Evolutionary conservation across 2,113 vertebrate genomes (phyloP).

Genomic region (Cacatua alba): DNA sequence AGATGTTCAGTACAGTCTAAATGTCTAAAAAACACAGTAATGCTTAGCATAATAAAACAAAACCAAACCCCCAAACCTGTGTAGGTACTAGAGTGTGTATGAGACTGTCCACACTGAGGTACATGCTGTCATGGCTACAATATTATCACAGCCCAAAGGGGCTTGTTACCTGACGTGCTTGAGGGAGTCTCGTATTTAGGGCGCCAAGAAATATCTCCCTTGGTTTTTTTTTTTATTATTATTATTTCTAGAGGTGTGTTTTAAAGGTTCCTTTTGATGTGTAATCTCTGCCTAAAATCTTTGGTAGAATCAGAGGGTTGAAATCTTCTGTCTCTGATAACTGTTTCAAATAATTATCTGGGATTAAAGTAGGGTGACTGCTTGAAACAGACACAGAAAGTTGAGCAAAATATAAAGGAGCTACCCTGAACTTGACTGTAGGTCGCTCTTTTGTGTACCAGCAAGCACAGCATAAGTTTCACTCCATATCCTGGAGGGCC

Average conservation of each 20-base stretch:
- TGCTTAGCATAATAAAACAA: background rate
- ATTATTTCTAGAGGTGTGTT: background rate
- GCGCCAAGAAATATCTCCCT: background rate
- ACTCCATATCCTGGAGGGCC: too few species aligned
- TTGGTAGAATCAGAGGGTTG: background rate
- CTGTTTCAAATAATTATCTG: background rate
- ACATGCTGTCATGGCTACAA: background rate
- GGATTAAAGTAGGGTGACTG: background rate
- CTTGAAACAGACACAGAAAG: background rate
- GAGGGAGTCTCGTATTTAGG: background rate
- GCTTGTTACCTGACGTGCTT: background rate
- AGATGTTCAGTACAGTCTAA: background rate
- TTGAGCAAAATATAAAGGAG: background rate
- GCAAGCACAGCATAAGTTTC: background rate
- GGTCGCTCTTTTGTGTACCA: background rate
- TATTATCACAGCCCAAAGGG: background rate
- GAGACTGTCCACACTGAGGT: background rate
- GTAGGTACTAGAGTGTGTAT: background rate
- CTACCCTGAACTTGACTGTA: background rate
- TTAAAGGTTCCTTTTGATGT: background rate
- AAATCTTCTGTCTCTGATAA: background rate
- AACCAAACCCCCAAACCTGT: background rate
- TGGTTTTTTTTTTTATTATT: background rate
- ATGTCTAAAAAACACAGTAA: background rate
- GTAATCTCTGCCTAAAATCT: background rate